phyloP scores from a whole-genome alignment of 2,888 invertebrate species.

The Amorpha juglandis region DNA sequence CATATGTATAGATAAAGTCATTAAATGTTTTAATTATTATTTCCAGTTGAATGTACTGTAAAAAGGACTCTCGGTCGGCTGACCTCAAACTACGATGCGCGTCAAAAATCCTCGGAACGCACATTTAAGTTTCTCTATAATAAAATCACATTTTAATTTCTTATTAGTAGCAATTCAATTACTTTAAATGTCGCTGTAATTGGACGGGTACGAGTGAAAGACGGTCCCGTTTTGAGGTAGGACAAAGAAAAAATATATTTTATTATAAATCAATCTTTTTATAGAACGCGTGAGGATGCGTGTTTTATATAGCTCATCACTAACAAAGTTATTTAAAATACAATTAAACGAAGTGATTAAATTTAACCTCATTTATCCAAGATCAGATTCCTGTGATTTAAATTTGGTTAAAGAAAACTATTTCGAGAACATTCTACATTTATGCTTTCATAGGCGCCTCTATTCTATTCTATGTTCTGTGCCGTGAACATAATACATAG shows the following conservation, averaged over 20 bases:
- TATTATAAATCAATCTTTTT: conserved; percentile 30
- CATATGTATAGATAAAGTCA: conserved; percentile 60
- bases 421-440: neutral
- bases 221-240: conserved; percentile 35
- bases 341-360: neutral
- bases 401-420: neutral
- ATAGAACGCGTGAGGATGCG: neutral
- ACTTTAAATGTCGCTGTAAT: conserved; percentile 67
- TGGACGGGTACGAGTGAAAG: conserved; percentile 41
- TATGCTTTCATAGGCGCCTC: conserved; percentile 1
- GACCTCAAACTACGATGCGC: conserved; percentile 57
- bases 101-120: conserved; percentile 58
- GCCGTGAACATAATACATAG: conserved; percentile 1
- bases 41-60: conserved; percentile 42
- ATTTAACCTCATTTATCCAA: neutral
- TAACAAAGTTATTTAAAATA: neutral
- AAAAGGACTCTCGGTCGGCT: conserved; percentile 46
- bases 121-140: conserved; percentile 70
- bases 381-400: neutral
- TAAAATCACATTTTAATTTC: conserved; percentile 75
- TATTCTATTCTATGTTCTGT: conserved; percentile 2
- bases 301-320: neutral
- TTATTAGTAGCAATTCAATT: conserved; percentile 67
- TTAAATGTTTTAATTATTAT: conserved; percentile 59
- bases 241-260: conserved; percentile 35